A percentile compares a stretch with the other conserved stretches of the same genome.
Evolutionary conservation across 2,113 vertebrate species (phyloP).

Genomic region (Mormyrus iriodes): DNA sequence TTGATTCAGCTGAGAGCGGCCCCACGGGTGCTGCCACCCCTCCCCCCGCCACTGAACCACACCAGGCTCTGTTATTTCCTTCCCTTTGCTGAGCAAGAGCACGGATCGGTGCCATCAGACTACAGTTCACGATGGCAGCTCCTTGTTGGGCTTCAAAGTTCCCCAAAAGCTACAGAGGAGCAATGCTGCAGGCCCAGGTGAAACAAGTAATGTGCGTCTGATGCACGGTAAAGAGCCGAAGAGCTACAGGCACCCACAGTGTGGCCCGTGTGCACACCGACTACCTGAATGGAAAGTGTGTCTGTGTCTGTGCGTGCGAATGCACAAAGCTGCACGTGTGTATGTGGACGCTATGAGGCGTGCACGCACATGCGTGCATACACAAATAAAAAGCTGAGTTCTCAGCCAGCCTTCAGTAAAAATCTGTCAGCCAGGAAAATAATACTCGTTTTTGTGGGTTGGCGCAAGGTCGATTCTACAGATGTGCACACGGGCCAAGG

Average conservation of each 20-base stretch:
- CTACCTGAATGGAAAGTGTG: neutral
- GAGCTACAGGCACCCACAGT: neutral
- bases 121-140: neutral
- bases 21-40: constrained; percentile 33
- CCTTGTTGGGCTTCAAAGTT: neutral
- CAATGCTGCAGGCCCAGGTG: neutral
- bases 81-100: constrained; percentile 41
- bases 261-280: neutral
- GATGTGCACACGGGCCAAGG: neutral
- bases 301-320: neutral
- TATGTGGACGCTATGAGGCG: neutral
- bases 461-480: neutral
- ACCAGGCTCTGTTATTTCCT: constrained; percentile 50
- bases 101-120: neutral
- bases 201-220: neutral
- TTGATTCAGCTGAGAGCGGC: constrained; percentile 37
- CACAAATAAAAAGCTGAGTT: neutral
- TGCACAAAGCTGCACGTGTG: neutral
- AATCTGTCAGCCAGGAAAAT: neutral
- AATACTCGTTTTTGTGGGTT: neutral
- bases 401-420: neutral
- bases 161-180: neutral
- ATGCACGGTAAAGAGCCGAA: neutral
- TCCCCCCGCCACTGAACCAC: constrained; percentile 41
- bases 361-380: neutral